Conservation (phyloP, 2,888 invertebrate genomes). For the Aleiodes alternator region DNA sequence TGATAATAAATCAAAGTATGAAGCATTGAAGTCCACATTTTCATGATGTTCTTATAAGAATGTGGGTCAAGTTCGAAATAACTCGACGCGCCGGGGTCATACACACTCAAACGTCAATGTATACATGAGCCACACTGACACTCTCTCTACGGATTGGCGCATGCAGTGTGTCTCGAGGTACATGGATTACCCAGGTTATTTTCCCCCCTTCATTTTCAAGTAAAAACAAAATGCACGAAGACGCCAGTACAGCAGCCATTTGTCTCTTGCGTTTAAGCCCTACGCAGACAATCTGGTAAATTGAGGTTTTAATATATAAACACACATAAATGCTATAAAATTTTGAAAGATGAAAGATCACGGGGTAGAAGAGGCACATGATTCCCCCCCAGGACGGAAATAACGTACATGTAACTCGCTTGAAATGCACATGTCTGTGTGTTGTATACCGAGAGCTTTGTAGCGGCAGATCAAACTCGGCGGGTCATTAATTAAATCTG, state of each 20-base stretch:
- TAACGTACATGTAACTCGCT: conserved; percentile 30
- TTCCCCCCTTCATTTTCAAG: conserved; percentile 1
- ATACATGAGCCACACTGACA: conserved; percentile 27
- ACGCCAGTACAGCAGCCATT: neutral
- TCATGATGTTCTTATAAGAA: conserved; percentile 45
- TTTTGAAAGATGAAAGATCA: conserved; percentile 35
- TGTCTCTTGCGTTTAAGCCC: neutral
- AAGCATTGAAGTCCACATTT: conserved; percentile 49
- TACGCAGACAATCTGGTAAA: neutral
- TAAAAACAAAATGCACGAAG: conserved; percentile 7
- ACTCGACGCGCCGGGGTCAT: conserved; percentile 56
- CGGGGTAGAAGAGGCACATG: conserved; percentile 23
- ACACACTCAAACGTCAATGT: conserved; percentile 33
- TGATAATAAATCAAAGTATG: conserved; percentile 47
- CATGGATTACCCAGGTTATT: neutral
- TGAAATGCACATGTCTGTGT: conserved; percentile 27
- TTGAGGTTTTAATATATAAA: neutral
- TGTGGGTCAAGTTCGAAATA: conserved; percentile 69
- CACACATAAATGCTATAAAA: conserved; percentile 33
- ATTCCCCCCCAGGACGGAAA: conserved; percentile 38
- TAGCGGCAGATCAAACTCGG: conserved; percentile 73
- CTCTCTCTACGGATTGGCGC: conserved; percentile 46
- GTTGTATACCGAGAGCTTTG: conserved; percentile 60
- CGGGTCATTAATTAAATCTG: conserved; percentile 74
- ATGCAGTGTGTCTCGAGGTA: conserved; percentile 31